Base-by-base conservation (phyloP, 2,888 invertebrate species). In the Villa cingulata region DNA sequence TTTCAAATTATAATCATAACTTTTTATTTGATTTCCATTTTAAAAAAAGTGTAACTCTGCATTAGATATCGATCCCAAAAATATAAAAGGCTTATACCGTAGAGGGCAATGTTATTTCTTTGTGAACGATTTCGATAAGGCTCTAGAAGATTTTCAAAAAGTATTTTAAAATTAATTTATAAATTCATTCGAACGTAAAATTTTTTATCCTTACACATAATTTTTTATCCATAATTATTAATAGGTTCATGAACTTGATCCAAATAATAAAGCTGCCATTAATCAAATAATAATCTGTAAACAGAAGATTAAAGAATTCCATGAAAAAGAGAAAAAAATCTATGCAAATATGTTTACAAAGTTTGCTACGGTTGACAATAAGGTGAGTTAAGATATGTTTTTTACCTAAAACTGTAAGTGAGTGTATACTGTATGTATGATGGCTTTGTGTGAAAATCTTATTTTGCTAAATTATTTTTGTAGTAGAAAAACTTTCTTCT, bases 291-390 rank as follows among this genome's bases (percentile, higher is more conserved):
- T 71, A 9, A 63, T 81, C 45, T 90, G 90, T 68, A 78, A 80
- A 51, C 74, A 79, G 50, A 74, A 80, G 51, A 73, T 92, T 17
- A 83, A 83, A 63, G 80, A 85, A 55, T 81, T 86, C 58, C 75
- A 81, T 54, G 76, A 80, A 47, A 81, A 80, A 51, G 92, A 95
- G 67, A 91, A 86, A 72, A 78, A 83, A 62, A 74, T 90, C 34
- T 97, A 91, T 68, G 85, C 85, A 15, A 91, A 90, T 68, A 94
- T 97, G 90, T 97, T 97, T 70, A 83, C 89, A 58, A 92, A 90
- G 70, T 86, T 92, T 71, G 86, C 86, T 5, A 78, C 81, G 56
- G 78, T 77, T 66, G 86, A 87, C 70, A 75, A 76, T 64, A 78
- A 83, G 81, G 83, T 83, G 23, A 23, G 23, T 23, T 23, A 23